Evolutionary conservation across 2,888 invertebrate species (phyloP).

Genomic region (Eupeodes latifasciatus): DNA sequence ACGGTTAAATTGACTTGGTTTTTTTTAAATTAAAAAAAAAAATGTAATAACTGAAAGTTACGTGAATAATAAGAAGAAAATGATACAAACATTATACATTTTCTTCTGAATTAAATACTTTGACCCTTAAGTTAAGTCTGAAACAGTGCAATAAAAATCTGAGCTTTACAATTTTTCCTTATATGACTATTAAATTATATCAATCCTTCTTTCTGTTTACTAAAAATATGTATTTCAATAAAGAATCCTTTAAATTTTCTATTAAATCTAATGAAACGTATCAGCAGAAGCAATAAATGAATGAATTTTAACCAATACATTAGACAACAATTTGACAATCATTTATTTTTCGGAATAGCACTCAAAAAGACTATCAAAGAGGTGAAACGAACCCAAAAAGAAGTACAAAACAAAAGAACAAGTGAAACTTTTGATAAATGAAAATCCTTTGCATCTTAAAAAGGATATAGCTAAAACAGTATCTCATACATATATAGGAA

Average conservation of each 20-base stretch:
- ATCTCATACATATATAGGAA: neutral
- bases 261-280: neutral
- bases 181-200: too few species aligned
- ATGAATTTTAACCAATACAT: neutral
- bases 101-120: too few species aligned
- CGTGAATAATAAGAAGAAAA: too few species aligned
- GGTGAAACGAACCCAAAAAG: neutral
- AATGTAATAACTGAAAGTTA: too few species aligned
- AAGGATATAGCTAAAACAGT: conserved; percentile 2
- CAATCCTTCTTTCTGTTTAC: too few species aligned
- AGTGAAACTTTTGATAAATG: neutral
- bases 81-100: too few species aligned
- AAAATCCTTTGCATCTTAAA: conserved; percentile 24
- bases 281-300: neutral
- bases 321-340: conserved; percentile 7
- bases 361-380: neutral
- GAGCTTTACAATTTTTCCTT: too few species aligned
- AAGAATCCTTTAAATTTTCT: neutral
- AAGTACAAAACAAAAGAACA: neutral
- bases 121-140: too few species aligned
- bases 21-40: too few species aligned
- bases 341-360: neutral
- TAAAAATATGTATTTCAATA: neutral
- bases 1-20: too few species aligned
- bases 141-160: too few species aligned